Base-by-base conservation (phyloP, 2,888 invertebrate genomes). In the Plusia festucae region DNA sequence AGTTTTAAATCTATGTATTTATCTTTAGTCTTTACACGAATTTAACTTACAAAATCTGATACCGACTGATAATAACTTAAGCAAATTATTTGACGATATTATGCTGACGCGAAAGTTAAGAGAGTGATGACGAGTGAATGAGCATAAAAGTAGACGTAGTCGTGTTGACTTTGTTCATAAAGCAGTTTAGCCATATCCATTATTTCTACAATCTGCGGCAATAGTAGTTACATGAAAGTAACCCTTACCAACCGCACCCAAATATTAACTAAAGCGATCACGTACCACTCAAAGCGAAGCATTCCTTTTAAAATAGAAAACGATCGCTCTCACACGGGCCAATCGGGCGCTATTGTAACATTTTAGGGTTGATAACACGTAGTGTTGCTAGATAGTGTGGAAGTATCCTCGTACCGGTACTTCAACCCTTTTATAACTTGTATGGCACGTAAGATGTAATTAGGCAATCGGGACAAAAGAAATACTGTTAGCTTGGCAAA, bases 231-330 rank as follows among this genome's bases (percentile, higher is more conserved):
- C 52, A 52, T 52, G 52, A 52, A 52, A 24, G 52, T 52, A 24
- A 20, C 24, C 52, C 52, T 22, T 13, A 15, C 20, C 24, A n/a
- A 24, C 52, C 52, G 53, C 53, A 30, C 53, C 30, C 53, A 30
- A 53, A 53, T 53, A 52, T 52, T 52, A 27, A 53, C 53, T 53
- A 30, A 53, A 53, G 53, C 18, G 53, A 53, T 53, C 53, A 53
- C 53, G 53, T 53, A 30, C 27, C 53, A 3, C 53, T 53, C 30
- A 53, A 53, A 52, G 16, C 18, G 53, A 53, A 9, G 22, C 27
- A 53, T 53, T 16, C 53, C 16, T 30, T 30, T 16, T 20, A 53
- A 53, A 53, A 30, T 30, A 30, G 22, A 22, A 27, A 16, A 52
- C 52, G 24, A 24, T 24, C 52, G 52, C 24, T 52, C 24, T 52